phyloP scores from a whole-genome alignment of 2,113 vertebrate species.

The Zapornia atra region DNA sequence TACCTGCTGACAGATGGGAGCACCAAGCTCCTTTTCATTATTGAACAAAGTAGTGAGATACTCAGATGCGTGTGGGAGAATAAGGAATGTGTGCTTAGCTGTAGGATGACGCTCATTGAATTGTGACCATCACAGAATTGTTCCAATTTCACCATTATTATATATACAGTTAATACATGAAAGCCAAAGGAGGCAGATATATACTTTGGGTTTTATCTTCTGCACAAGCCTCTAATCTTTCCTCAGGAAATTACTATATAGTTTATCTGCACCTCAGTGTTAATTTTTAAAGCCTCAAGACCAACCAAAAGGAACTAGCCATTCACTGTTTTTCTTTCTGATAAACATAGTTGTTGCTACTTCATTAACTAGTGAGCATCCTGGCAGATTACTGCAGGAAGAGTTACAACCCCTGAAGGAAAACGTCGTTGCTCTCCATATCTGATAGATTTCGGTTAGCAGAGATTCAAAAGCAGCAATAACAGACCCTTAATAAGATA shows the following conservation, averaged over 20 bases:
- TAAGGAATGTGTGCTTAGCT: background rate
- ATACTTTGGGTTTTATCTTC: constrained; percentile 16
- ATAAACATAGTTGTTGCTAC: background rate
- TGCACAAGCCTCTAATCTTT: constrained; percentile 28
- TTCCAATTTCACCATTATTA: background rate
- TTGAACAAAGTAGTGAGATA: background rate
- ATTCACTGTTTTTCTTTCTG: background rate
- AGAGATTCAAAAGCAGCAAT: constrained; percentile 18
- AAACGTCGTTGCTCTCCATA: background rate
- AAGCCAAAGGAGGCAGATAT: background rate
- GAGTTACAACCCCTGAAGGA: background rate
- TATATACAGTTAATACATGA: background rate
- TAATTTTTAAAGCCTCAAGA: constrained; percentile 23
- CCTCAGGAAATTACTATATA: constrained; percentile 12
- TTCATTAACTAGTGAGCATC: constrained; percentile 32
- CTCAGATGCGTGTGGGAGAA: background rate
- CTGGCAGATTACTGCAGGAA: background rate
- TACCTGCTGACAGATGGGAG: background rate
- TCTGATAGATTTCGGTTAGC: background rate
- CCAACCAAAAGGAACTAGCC: background rate
- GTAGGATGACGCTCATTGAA: background rate
- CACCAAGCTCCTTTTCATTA: background rate
- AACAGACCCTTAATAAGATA: background rate
- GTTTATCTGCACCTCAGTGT: background rate
- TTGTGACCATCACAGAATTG: background rate